A percentile compares a stretch with the other conserved stretches of the same genome.
Conservation (phyloP, 2,113 vertebrate species). For the Mellivora capensis region DNA sequence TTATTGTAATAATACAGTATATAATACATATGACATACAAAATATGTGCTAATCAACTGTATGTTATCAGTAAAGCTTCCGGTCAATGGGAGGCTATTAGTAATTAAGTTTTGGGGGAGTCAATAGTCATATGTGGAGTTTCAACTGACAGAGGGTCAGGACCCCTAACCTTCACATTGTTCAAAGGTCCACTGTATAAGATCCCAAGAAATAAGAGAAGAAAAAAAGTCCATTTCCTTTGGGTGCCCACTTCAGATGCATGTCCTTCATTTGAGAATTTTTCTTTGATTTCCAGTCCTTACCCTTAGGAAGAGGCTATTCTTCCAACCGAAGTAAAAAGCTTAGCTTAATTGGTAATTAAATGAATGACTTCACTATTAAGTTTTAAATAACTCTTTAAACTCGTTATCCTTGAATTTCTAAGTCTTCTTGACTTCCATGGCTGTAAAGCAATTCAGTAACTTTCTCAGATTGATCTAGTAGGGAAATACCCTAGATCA, state of each 20-base stretch:
- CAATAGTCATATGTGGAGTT: background rate
- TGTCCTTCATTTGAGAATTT: background rate
- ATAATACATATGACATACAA: background rate
- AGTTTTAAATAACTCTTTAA: background rate
- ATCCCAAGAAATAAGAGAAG: background rate
- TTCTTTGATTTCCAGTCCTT: background rate
- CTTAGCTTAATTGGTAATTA: background rate
- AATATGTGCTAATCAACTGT: background rate
- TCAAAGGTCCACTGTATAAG: background rate
- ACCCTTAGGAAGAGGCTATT: background rate
- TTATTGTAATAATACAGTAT: background rate
- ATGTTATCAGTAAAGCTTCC: background rate
- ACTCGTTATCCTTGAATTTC: background rate
- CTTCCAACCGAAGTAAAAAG: background rate
- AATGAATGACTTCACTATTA: background rate
- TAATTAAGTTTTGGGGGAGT: background rate
- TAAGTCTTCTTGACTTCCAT: background rate
- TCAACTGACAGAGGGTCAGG: background rate
- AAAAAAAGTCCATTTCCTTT: background rate
- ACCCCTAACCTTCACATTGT: background rate
- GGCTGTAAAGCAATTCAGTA: background rate
- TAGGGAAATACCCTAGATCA: background rate
- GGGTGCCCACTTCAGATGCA: background rate
- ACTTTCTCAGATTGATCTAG: background rate
- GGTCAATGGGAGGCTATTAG: background rate